Evolutionary conservation across 1,140 invertebrate genomes (phyloP).

Genomic region (Macrostomum lignano): DNA sequence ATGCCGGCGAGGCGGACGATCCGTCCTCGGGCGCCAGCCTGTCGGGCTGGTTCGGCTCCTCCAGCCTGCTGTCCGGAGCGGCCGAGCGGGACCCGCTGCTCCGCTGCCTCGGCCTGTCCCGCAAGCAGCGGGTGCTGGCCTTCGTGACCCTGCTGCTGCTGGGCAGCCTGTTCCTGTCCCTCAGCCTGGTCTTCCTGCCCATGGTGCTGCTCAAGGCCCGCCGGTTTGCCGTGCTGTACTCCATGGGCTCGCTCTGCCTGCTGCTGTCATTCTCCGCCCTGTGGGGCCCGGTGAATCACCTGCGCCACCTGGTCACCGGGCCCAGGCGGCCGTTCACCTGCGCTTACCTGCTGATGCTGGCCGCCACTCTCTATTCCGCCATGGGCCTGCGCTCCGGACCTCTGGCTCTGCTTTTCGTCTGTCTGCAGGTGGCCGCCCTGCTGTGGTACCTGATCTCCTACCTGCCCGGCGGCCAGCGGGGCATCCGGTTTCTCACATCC

Average conservation of each 20-base stretch:
- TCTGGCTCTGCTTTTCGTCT: conserved; percentile 53
- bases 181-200: conserved; percentile 53
- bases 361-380: conserved; percentile 64
- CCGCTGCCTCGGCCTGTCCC: too few species aligned
- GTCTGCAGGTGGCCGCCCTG: conserved; percentile 52
- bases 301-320: conserved; percentile 55
- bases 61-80: too few species aligned
- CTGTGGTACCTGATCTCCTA: conserved; percentile 58
- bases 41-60: too few species aligned
- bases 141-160: conserved; percentile 47
- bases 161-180: conserved; percentile 46
- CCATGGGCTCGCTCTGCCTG: conserved; percentile 50
- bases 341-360: conserved; percentile 48
- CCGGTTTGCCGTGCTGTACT: conserved; percentile 72
- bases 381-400: conserved; percentile 36
- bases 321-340: conserved; percentile 49
- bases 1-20: too few species aligned
- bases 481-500: conserved; percentile 57
- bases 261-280: conserved; percentile 58
- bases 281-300: conserved; percentile 56
- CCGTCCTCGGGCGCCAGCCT: too few species aligned
- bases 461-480: conserved; percentile 61
- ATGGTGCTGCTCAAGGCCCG: conserved; percentile 59
- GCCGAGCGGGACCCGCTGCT: too few species aligned
- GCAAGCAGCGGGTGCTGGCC: conserved; percentile 45